A percentile compares a stretch with the other conserved stretches of the same genome.
Conservation (phyloP, 2,113 vertebrate genomes). For the human region DNA sequence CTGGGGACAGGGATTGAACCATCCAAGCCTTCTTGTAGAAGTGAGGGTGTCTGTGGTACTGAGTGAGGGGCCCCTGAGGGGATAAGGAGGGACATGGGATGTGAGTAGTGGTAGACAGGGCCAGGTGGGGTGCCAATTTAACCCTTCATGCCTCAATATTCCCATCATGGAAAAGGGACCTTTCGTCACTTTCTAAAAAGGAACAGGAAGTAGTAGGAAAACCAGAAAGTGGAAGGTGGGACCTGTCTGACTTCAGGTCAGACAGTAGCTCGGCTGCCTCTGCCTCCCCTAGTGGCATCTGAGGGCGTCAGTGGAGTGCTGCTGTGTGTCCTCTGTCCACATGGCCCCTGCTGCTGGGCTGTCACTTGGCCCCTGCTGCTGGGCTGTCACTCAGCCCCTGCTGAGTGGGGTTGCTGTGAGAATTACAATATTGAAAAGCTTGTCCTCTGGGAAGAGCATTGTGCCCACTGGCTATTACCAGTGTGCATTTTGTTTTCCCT, state of each 20-base stretch:
- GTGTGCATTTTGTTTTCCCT: background rate
- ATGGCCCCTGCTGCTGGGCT: too few species aligned
- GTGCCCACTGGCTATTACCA: fast-evolving
- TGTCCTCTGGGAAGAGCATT: too few species aligned
- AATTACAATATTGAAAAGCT: too few species aligned
- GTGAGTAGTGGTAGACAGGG: fast-evolving
- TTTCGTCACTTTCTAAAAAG: background rate
- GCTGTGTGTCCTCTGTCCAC: background rate
- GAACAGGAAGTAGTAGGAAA: background rate
- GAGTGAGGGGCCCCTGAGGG: background rate
- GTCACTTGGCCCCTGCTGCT: too few species aligned
- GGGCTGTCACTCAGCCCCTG: background rate
- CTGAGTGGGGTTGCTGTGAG: background rate
- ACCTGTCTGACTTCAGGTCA: fast-evolving
- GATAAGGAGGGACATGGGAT: background rate
- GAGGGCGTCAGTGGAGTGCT: fast-evolving
- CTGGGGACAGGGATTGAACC: background rate
- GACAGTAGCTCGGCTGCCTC: fast-evolving
- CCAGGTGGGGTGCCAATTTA: fast-evolving
- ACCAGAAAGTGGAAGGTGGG: background rate
- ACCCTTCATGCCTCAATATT: background rate
- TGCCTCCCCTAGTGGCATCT: background rate
- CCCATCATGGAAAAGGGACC: background rate
- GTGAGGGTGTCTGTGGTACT: fast-evolving
- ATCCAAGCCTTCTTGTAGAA: background rate